Evolutionary conservation across 2,888 invertebrate species (phyloP), one percentile per base, ranked within the genome.

Genomic region (Bhutanitis thaidina): DNA sequence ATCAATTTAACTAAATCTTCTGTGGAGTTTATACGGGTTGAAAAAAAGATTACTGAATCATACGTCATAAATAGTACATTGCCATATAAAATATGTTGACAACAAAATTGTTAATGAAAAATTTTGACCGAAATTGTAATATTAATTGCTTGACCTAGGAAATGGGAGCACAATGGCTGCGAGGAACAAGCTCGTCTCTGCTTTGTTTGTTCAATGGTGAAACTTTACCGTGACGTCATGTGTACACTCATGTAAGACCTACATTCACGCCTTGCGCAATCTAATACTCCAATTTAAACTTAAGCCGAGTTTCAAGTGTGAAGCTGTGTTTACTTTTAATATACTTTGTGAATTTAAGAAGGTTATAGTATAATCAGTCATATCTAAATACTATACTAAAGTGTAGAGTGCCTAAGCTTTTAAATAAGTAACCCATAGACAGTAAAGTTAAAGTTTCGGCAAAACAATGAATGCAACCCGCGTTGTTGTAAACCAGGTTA

Each of bases 131-230:
- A 61, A 68, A 74, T 71, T 71, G 60, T 52, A 54, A 47, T 45
- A 55, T 57, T 57, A 50, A 69, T 73, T 74, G 74, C 77, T 76
- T 77, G 71, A 66, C 68, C 68, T 71, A 62, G 64, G 77, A 43
- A 85, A 79, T 80, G 82, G 74, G 86, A 71, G 67, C 80, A 77
- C 70, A 69, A 68, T 68, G 60, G 60, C 56, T 61, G 65, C 69
- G 69, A 62, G 67, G 65, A 66, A 64, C 62, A 27, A 49, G 48
- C 49, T 54, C 29, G 54, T 65, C 65, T 57, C 65, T 64, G 67
- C 78, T 75, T 74, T 83, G 84, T 87, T 80, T 80, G 70, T 66
- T 63, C 64, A 67, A 64, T 86, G 82, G 77, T 72, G 86, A 77
- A 86, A 86, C 75, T 61, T 55, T 56, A 55, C 55, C 57, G 65